Conservation (phyloP, 2,797 vertebrate species). For the Crenichthys baileyi region DNA sequence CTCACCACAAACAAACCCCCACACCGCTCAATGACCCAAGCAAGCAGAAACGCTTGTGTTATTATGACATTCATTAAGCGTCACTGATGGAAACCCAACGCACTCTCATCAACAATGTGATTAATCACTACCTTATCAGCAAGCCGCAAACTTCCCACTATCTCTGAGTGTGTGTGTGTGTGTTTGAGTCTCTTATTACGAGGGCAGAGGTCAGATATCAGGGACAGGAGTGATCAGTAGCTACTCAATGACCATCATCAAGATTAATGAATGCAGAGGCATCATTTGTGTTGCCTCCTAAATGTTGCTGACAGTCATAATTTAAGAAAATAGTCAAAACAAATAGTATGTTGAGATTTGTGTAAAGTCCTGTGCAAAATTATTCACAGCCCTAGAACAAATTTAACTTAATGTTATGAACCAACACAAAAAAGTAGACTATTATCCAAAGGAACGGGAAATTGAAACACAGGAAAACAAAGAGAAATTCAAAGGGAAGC, state of each 20-base stretch:
- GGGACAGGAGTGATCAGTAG: slow-evolving; percentile 66
- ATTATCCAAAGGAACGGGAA: background rate
- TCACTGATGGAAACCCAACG: slow-evolving; percentile 65
- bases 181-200: slow-evolving; percentile 58
- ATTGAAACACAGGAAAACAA: background rate
- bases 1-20: slow-evolving; percentile 30
- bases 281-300: slow-evolving; percentile 38
- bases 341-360: slow-evolving; percentile 10
- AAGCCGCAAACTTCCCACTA: slow-evolving; percentile 58
- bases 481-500: background rate
- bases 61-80: slow-evolving; percentile 75
- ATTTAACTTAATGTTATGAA: background rate
- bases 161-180: slow-evolving; percentile 35
- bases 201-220: slow-evolving; percentile 76
- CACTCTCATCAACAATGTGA: slow-evolving; percentile 63
- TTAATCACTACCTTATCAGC: slow-evolving; percentile 76
- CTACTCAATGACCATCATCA: slow-evolving; percentile 67
- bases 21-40: slow-evolving; percentile 59
- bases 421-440: background rate
- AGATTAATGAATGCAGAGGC: slow-evolving; percentile 64
- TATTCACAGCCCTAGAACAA: background rate
- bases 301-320: slow-evolving; percentile 38
- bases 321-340: slow-evolving; percentile 29
- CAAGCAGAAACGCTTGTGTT: slow-evolving; percentile 68
- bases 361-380: background rate